Evolutionary conservation across 2,888 invertebrate genomes (phyloP).

Genomic region (Clunio marinus): DNA sequence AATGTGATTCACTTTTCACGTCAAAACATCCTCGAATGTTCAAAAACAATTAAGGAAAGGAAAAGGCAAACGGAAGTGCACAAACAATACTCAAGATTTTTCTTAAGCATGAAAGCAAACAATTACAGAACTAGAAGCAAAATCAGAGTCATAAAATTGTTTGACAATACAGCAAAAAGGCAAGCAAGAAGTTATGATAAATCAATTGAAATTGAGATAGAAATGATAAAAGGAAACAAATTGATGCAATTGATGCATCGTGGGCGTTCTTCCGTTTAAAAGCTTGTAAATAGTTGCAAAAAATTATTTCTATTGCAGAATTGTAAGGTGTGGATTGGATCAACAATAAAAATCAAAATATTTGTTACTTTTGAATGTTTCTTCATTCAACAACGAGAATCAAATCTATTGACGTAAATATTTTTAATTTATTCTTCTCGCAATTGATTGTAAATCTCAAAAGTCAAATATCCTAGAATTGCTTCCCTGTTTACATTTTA

Average conservation of each 20-base stretch:
- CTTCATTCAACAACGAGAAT: too few species aligned
- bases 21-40: constrained; percentile 23
- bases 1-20: constrained; percentile 27
- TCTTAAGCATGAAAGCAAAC: background rate
- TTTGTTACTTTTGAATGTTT: too few species aligned
- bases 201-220: constrained; percentile 15
- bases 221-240: background rate
- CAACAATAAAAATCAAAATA: too few species aligned
- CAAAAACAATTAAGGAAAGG: background rate
- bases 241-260: constrained; percentile 17
- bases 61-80: constrained; percentile 26
- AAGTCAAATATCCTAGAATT: too few species aligned
- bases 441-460: too few species aligned
- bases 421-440: too few species aligned
- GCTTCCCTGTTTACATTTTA: background rate
- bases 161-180: background rate
- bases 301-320: background rate
- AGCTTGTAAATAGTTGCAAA: background rate
- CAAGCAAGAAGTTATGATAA: constrained; percentile 12
- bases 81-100: too few species aligned
- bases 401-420: too few species aligned
- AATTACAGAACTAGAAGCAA: background rate
- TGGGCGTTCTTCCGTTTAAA: constrained; percentile 30
- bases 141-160: constrained; percentile 10
- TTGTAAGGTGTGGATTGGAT: background rate